phyloP scores from a whole-genome alignment of 2,113 vertebrate species.

The Cheirogaleus medius region DNA sequence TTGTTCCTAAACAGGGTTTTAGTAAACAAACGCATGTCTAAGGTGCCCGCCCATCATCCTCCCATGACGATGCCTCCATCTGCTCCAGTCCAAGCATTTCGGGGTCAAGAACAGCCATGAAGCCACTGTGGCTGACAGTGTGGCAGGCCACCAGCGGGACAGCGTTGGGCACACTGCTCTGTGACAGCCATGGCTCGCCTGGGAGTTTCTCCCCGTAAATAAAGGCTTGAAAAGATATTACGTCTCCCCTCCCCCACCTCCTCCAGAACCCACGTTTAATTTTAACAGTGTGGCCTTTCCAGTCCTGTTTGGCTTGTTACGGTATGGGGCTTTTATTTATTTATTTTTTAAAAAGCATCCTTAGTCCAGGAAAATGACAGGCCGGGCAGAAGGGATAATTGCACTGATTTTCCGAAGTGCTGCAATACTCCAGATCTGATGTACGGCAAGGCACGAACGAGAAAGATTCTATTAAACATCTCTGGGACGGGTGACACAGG shows the following conservation, averaged over 20 bases:
- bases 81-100: conserved; percentile 53
- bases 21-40: conserved; percentile 69
- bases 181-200: background rate
- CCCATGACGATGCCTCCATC: conserved; percentile 53
- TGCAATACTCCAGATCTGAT: conserved; percentile 93
- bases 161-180: conserved; percentile 18
- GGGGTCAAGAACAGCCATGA: background rate
- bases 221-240: conserved; percentile 68
- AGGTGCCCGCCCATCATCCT: conserved; percentile 45
- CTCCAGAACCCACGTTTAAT: conserved; percentile 67
- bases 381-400: conserved; percentile 94
- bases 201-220: conserved; percentile 69
- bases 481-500: conserved; percentile 94
- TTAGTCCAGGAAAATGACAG: conserved; percentile 90
- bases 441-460: conserved; percentile 93
- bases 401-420: conserved; percentile 95
- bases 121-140: rapidly evolving
- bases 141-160: conserved; percentile 6
- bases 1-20: conserved; percentile 75
- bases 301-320: conserved; percentile 79
- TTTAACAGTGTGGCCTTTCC: conserved; percentile 81
- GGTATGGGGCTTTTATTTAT: conserved; percentile 17
- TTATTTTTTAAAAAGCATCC: conserved; percentile 79
- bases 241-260: background rate
- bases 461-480: conserved; percentile 98